Percentiles rank a stretch among this genome's conserved stretches.
phyloP scores from a whole-genome alignment of 2,888 invertebrate species.

The Drosophila planitibia region DNA sequence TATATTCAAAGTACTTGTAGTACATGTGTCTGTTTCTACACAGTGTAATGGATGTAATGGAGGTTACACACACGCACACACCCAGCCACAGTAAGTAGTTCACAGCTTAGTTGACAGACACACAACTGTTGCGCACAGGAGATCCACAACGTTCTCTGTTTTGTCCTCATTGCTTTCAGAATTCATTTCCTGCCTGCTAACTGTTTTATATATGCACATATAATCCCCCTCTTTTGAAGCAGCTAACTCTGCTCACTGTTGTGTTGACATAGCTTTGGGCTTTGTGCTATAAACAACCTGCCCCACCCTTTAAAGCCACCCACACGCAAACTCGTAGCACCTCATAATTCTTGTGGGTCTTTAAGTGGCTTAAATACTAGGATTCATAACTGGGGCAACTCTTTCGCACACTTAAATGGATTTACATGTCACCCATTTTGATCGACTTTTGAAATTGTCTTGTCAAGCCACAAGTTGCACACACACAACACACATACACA shows the following conservation, averaged over 20 bases:
- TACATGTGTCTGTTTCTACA: conserved; percentile 23
- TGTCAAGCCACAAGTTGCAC: conserved; percentile 36
- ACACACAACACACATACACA: neutral
- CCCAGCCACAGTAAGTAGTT: conserved; percentile 21
- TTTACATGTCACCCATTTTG: conserved; percentile 51
- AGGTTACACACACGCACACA: neutral
- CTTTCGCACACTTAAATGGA: conserved; percentile 57
- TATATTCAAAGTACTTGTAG: neutral
- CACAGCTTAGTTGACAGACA: conserved; percentile 34
- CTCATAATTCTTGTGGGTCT: conserved; percentile 45
- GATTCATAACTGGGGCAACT: conserved; percentile 44
- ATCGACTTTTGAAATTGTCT: conserved; percentile 54
- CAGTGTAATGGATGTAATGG: neutral
- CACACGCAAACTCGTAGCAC: conserved; percentile 13
- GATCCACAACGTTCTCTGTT: neutral
- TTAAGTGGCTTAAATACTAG: conserved; percentile 54
- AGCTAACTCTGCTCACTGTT: conserved; percentile 39
- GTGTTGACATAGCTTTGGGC: conserved; percentile 27
- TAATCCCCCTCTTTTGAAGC: conserved; percentile 49
- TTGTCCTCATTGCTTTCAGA: conserved; percentile 38
- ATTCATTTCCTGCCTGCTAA: conserved; percentile 57
- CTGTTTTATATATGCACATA: conserved; percentile 59
- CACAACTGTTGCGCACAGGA: conserved; percentile 39
- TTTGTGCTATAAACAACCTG: conserved; percentile 20
- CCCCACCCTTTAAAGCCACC: neutral